Evolutionary conservation across 2,113 vertebrate genomes (phyloP), one percentile per base, ranked within the genome.

Genomic region (Pavo muticus): DNA sequence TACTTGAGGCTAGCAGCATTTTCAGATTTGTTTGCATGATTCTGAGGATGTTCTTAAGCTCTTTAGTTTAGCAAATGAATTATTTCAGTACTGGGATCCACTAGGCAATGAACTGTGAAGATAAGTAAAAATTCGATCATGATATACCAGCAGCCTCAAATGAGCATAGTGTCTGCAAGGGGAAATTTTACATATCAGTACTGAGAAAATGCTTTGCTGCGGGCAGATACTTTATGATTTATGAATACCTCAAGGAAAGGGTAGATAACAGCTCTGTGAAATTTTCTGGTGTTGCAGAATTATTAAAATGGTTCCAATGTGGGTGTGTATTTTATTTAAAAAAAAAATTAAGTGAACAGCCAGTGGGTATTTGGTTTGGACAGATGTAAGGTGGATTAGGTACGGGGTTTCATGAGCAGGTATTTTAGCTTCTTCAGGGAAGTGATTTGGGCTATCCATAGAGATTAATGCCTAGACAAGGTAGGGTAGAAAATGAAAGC

Each of bases 21-120:
- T 84, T 61, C 27, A 74, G 71, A 87, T 25, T 6, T 37, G 11
- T 84, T 90, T 93, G 44, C 18, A 7, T 40, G 47, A 75, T 74
- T 64, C 44, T 65, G 61, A 78, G 64, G 76, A 87, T 88, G 61
- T 67, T 92, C 44, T 84, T 71, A 35, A 77, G 27, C 64, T 77
- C 47, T 77, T 90, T 39, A 68, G 32, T 88, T 93, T 64, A 90
- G 88, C 65, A 96, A 84, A 87, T 81, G 0, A 30, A 80, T n/a
- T 47, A 5, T 24, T 88, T 54, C 5, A 27, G 56, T 54, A 11
- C 10, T 74, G 65, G 69, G 25, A 74, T 59, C 76, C 71, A 23
- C 44, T 29, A 81, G 52, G 76, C 91, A 94, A 20, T 59, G 86
- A 57, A 32, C 91, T 88, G 35, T 90, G 86, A 88, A 84, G 67